Evolutionary conservation across 2,888 invertebrate species (phyloP), one percentile per base, ranked within the genome.

Genomic region (Bombylius major): DNA sequence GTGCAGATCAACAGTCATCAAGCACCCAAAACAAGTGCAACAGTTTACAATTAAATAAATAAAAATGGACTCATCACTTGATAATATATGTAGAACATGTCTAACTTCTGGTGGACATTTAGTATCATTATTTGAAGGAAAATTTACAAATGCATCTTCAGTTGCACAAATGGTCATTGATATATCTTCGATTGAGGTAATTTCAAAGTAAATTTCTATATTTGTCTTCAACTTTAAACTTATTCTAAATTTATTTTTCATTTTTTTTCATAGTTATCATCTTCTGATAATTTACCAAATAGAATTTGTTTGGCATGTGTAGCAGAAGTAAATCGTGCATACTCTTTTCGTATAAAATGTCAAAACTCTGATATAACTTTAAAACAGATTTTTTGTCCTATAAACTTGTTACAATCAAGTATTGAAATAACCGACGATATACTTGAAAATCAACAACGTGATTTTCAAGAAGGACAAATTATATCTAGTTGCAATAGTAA

Each of bases 301-400:
- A 70, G 67, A 52, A 71, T 75, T 0, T 75, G 75, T 52, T 60
- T 71, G 0, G 60, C 62, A 6, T 75, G 75, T 57, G 67, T 75
- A 6, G 69, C 70, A 46, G 71, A 74, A 58, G 73, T 74, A 5
- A 72, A 72, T 62, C 68, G 68, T 5, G 71, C 73, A 47, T 70
- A 66, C 50, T 67, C 71, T 0, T 75, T 75, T 54, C 75, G 73
- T 60, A 66, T 70, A 12, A 73, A 71, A 58, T 75, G 73, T 51
- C 71, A 73, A 53, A 72, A 67, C 44, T 70, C 73, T 0, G 70
- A 70, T 44, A 65, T 66, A 36, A 71, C 72, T 0, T 61, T 75
- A 14, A 66, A 69, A 13, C 70, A 72, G 50, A 60, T 72, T 52
- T 51, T 74, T 13, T 66, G 23, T 23, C 23, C 23, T 23, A 23